Evolutionary conservation across 2,113 vertebrate species (phyloP).

Genomic region (Erpornis zantholeuca): DNA sequence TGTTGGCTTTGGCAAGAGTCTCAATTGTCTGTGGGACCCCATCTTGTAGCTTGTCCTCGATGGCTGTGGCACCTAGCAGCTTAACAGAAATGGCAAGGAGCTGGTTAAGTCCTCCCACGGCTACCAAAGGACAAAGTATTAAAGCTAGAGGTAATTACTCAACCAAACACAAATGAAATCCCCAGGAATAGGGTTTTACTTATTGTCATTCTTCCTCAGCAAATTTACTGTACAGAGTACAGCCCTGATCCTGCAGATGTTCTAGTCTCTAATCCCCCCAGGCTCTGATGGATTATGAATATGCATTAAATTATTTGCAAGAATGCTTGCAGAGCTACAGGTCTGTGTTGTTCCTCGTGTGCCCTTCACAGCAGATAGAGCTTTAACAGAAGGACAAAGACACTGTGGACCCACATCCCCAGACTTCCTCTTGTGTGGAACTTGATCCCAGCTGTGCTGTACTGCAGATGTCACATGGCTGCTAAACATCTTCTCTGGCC

Average conservation of each 20-base stretch:
- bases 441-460: neutral
- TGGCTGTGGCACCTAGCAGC: slow-evolving; percentile 88
- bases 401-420: neutral
- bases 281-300: neutral
- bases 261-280: neutral
- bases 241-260: neutral
- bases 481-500: neutral
- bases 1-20: slow-evolving; percentile 86
- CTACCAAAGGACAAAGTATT: neutral
- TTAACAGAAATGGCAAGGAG: slow-evolving; percentile 28
- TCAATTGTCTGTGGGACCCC: slow-evolving; percentile 91
- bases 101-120: neutral
- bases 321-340: neutral
- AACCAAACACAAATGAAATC: neutral
- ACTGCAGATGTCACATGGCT: neutral
- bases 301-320: neutral
- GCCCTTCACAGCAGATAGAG: neutral
- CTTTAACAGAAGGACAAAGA: neutral
- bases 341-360: neutral
- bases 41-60: slow-evolving; percentile 96
- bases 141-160: neutral
- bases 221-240: neutral
- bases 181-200: neutral
- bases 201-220: neutral
- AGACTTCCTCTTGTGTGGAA: neutral